Evolutionary conservation across 1,140 invertebrate genomes (phyloP).

Genomic region (Rhyacophila brunnea): DNA sequence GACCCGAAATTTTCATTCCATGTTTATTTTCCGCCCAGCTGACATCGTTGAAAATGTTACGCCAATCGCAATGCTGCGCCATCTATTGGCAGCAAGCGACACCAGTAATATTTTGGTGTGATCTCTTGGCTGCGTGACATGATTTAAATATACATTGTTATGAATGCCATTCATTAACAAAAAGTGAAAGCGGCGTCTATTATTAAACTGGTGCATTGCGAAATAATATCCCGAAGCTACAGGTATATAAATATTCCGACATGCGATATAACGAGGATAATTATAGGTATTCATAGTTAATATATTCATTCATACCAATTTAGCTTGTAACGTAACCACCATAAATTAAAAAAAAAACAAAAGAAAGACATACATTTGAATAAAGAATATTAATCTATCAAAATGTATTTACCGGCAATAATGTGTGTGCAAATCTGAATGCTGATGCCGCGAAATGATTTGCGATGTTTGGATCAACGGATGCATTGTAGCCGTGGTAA

Average conservation of each 20-base stretch:
- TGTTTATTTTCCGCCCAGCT: too few relatives aligned
- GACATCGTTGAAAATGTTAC: too few relatives aligned
- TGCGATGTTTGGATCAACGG: slow-evolving; percentile 76
- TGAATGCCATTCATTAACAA: background rate
- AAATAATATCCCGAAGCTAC: too few relatives aligned
- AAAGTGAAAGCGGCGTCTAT: background rate
- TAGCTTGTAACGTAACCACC: background rate
- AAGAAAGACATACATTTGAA: background rate
- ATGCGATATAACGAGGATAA: too few relatives aligned
- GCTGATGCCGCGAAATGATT: slow-evolving; percentile 91
- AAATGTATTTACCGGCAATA: slow-evolving; percentile 62
- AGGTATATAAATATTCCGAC: too few relatives aligned
- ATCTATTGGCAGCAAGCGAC: too few relatives aligned
- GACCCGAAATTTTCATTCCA: too few relatives aligned
- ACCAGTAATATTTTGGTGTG: too few relatives aligned
- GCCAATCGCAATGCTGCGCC: too few relatives aligned
- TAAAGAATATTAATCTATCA: background rate
- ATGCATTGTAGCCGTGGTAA: slow-evolving; percentile 67
- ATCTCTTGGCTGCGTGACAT: too few relatives aligned
- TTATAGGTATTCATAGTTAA: too few relatives aligned
- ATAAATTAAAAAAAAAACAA: background rate
- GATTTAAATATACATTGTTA: background rate
- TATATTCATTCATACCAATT: background rate
- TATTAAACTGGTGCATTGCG: too few relatives aligned
- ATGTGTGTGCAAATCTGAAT: slow-evolving; percentile 88